Conservation (phyloP, 2,888 invertebrate genomes). For the Sphaerophoria rueppellii region DNA sequence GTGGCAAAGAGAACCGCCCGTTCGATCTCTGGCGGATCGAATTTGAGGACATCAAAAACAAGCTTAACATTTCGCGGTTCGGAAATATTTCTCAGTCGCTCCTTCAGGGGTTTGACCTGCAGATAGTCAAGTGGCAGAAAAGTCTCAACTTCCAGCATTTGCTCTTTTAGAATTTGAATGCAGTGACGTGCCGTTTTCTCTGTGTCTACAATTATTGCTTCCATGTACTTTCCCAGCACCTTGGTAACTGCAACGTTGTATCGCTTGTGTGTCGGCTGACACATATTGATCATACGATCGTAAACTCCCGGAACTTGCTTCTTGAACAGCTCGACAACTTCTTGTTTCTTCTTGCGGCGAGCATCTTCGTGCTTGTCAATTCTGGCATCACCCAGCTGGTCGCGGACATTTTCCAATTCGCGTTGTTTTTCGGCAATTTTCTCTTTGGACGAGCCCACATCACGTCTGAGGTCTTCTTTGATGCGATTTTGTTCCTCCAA, state of each 20-base stretch:
- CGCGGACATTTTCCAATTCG: constrained; percentile 92
- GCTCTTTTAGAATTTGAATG: constrained; percentile 95
- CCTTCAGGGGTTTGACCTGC: constrained; percentile 96
- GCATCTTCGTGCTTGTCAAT: constrained; percentile 99
- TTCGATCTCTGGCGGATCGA: constrained; percentile 96
- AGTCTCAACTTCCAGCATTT: constrained; percentile 98
- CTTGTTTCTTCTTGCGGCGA: constrained; percentile 96
- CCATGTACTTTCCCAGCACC: constrained; percentile 99
- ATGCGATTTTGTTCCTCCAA: constrained; percentile 93
- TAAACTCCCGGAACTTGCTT: constrained; percentile 98
- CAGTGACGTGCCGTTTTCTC: constrained; percentile 98
- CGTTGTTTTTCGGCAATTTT: constrained; percentile 92
- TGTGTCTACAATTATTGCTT: constrained; percentile 99
- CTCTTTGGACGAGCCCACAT: constrained; percentile 95
- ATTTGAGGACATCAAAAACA: constrained; percentile 97
- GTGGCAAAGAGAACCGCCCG: constrained; percentile 99
- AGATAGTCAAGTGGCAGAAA: constrained; percentile 98
- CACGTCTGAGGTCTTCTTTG: constrained; percentile 91
- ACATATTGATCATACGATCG: constrained; percentile 99
- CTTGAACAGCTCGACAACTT: constrained; percentile 98
- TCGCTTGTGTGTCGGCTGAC: constrained; percentile 98
- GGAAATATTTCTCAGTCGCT: constrained; percentile 94
- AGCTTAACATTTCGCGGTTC: constrained; percentile 98
- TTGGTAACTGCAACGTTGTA: constrained; percentile 99
- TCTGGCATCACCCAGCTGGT: constrained; percentile 96